These are phyloP conservation scores for Semaprochilodus insignis DNA, from an alignment of 2,797 vertebrate species.

Conservation along the genomic window DNA sequence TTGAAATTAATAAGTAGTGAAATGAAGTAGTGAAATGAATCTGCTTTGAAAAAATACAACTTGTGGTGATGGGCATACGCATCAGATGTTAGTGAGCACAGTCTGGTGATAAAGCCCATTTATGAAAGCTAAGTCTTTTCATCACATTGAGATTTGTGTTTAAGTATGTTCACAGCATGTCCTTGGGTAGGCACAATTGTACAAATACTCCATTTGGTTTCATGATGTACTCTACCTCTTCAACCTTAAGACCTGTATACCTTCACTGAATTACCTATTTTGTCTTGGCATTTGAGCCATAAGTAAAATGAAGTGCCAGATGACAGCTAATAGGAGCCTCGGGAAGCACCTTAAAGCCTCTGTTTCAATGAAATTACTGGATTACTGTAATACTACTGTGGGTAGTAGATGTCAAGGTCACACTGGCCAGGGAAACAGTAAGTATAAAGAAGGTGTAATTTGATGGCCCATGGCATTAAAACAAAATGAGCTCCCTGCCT, in stretches of 20 bases:
- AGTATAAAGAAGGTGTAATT: constrained; percentile 4
- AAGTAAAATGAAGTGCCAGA: neutral
- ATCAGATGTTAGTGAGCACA: too few species aligned
- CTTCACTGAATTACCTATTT: neutral
- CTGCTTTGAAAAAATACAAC: neutral
- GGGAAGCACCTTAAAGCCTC: neutral
- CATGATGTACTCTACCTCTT: neutral
- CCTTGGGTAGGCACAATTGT: neutral
- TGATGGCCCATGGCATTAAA: constrained; percentile 6
- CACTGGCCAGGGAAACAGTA: constrained; percentile 17
- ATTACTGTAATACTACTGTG: constrained; percentile 15
- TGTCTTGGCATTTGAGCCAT: neutral
- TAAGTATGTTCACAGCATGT: neutral
- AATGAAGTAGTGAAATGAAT: neutral
- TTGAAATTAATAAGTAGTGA: neutral
- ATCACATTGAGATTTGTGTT: too few species aligned
- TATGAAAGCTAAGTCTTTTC: too few species aligned
- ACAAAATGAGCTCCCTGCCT: constrained; percentile 1
- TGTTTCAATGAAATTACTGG: neutral
- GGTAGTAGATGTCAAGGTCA: constrained; percentile 18
- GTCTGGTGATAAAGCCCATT: too few species aligned
- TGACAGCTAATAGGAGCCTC: neutral
- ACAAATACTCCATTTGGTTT: neutral
- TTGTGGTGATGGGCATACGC: too few species aligned
- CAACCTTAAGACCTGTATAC: neutral